These are phyloP conservation scores for Enteromius argenteus DNA, from an alignment of 2,797 vertebrate species.

Conservation along the genomic window DNA sequence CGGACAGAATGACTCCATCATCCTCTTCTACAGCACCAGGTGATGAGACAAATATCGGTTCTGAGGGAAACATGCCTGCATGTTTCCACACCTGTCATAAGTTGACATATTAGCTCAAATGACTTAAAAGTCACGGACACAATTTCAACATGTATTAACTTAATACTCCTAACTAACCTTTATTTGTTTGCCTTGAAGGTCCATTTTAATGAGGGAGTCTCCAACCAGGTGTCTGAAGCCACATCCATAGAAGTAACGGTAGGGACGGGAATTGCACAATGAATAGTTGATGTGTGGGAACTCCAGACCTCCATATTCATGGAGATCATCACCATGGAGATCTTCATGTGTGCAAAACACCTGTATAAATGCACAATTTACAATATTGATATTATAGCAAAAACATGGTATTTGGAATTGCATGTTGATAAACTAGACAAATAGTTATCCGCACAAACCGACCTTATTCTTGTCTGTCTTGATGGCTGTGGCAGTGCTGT, in stretches of 20 bases:
- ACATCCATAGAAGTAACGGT: slow-evolving; percentile 90
- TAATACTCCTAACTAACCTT: slow-evolving; percentile 72
- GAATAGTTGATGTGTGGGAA: slow-evolving; percentile 92
- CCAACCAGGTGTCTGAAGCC: slow-evolving; percentile 90
- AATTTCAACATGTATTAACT: background rate
- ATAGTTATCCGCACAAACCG: background rate
- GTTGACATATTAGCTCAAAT: slow-evolving; percentile 26
- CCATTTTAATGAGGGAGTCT: slow-evolving; percentile 88
- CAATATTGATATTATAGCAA: background rate
- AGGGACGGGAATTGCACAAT: slow-evolving; percentile 81
- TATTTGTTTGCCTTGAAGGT: slow-evolving; percentile 83
- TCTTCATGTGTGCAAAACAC: slow-evolving; percentile 87
- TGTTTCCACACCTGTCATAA: slow-evolving; percentile 85
- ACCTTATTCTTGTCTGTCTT: slow-evolving; percentile 73
- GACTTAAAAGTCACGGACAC: background rate
- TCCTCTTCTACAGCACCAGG: slow-evolving; percentile 86
- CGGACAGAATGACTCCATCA: slow-evolving; percentile 87
- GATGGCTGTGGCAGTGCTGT: slow-evolving; percentile 78
- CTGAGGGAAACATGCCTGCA: slow-evolving; percentile 87
- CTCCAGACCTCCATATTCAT: slow-evolving; percentile 85
- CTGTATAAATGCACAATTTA: slow-evolving; percentile 65
- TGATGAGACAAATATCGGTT: slow-evolving; percentile 88
- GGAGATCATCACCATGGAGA: slow-evolving; percentile 82
- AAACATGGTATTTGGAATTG: background rate
- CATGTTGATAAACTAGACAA: background rate